Evolutionary conservation across 1,140 invertebrate genomes (phyloP).

Genomic region (Xylocopa sonorina): DNA sequence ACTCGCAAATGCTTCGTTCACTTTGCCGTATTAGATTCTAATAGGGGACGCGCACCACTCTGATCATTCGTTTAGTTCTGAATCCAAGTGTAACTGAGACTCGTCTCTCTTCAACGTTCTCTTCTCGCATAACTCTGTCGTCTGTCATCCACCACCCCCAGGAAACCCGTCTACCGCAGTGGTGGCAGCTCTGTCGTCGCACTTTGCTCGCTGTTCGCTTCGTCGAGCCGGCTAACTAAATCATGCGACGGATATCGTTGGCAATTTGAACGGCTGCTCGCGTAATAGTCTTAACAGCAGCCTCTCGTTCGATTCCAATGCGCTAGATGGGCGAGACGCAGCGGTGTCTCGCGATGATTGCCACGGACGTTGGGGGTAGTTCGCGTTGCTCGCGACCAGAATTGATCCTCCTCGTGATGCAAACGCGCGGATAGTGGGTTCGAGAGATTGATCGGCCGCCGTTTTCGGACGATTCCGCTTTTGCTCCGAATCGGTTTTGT

Average conservation of each 20-base stretch:
- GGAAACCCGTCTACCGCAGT: background rate
- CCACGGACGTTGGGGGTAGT: slow-evolving; percentile 17
- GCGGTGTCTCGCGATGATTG: slow-evolving; percentile 23
- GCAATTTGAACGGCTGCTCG: slow-evolving; percentile 47
- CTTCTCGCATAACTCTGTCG: background rate
- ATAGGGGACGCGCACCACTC: slow-evolving; percentile 61
- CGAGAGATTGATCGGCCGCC: background rate
- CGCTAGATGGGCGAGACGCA: background rate
- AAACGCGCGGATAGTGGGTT: background rate
- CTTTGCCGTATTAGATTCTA: slow-evolving; percentile 77
- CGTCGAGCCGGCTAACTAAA: slow-evolving; percentile 52
- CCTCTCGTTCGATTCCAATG: slow-evolving; percentile 1
- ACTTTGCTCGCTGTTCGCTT: slow-evolving; percentile 50
- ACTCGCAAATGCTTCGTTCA: slow-evolving; percentile 71
- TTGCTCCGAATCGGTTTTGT: background rate
- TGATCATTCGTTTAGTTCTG: slow-evolving; percentile 28
- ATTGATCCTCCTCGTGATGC: background rate
- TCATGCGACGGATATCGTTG: slow-evolving; percentile 52
- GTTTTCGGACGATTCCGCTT: background rate
- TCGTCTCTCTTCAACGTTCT: background rate
- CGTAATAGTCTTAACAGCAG: slow-evolving; percentile 44
- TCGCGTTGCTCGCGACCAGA: slow-evolving; percentile 2
- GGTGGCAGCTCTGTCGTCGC: slow-evolving; percentile 35
- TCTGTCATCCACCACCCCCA: background rate
- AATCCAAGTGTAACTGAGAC: too few relatives aligned